Conservation (phyloP, 1,140 invertebrate species). For the Calycopis cecrops region DNA sequence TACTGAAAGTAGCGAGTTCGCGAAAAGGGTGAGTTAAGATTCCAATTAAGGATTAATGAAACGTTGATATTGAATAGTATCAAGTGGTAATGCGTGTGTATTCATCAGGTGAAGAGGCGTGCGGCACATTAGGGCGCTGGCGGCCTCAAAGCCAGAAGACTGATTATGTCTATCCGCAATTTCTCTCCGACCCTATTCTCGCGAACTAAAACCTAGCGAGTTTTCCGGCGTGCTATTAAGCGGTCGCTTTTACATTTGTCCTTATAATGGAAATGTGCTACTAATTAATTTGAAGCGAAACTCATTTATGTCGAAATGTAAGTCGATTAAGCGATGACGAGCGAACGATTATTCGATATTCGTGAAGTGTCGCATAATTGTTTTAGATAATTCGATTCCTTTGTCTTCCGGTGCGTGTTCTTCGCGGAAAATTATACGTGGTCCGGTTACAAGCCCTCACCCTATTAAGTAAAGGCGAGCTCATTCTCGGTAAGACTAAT, state of each 20-base stretch:
- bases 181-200: conserved; percentile 71
- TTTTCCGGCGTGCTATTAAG: conserved; percentile 73
- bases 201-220: conserved; percentile 73
- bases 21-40: conserved; percentile 27
- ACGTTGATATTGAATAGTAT: conserved; percentile 66
- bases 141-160: conserved; percentile 73
- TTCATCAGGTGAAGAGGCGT: conserved; percentile 67
- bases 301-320: conserved; percentile 72
- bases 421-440: conserved; percentile 63
- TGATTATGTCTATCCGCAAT: conserved; percentile 74
- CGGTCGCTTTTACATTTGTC: conserved; percentile 73
- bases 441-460: conserved; percentile 70
- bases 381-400: conserved; percentile 29
- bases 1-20: neutral
- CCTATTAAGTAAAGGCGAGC: conserved; percentile 70
- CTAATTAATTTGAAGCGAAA: conserved; percentile 74
- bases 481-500: conserved; percentile 74
- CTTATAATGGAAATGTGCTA: conserved; percentile 74
- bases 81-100: conserved; percentile 55
- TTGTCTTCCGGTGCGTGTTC: conserved; percentile 34
- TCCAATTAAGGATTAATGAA: conserved; percentile 57
- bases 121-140: conserved; percentile 60
- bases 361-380: conserved; percentile 16
- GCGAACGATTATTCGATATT: conserved; percentile 25
- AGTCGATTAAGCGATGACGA: conserved; percentile 68